Conservation (phyloP, 2,797 vertebrate genomes). For the Lithobates sylvaticus region DNA sequence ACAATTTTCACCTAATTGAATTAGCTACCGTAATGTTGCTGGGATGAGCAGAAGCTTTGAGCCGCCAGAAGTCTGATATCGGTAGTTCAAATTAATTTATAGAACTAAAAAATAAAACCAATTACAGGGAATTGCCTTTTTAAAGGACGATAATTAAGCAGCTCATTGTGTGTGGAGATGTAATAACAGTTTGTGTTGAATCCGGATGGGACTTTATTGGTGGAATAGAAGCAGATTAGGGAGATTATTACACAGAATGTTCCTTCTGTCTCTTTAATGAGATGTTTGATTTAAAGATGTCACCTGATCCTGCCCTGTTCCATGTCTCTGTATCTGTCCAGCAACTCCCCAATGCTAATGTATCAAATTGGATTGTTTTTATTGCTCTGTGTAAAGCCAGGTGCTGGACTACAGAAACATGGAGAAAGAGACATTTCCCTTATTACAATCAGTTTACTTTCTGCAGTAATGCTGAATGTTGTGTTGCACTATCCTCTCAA, state of each 20-base stretch:
- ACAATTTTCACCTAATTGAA: conserved; percentile 84
- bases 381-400: too few relatives aligned
- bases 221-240: background rate
- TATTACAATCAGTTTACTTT: too few relatives aligned
- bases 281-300: too few relatives aligned
- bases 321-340: too few relatives aligned
- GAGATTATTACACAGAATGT: background rate
- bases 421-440: too few relatives aligned
- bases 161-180: conserved; percentile 76
- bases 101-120: conserved; percentile 78
- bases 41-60: conserved; percentile 82
- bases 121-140: conserved; percentile 76
- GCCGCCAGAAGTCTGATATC: conserved; percentile 82
- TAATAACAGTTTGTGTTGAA: conserved; percentile 76
- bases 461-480: too few relatives aligned
- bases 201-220: background rate
- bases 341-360: too few relatives aligned
- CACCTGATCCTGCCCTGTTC: too few relatives aligned
- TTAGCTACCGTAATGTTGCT: conserved; percentile 84
- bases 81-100: conserved; percentile 81
- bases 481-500: too few relatives aligned
- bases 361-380: too few relatives aligned
- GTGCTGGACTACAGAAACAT: too few relatives aligned
- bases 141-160: conserved; percentile 73
- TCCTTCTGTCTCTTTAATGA: too few relatives aligned